Conservation (phyloP, 2,113 vertebrate genomes). For the Struthidea cinerea region DNA sequence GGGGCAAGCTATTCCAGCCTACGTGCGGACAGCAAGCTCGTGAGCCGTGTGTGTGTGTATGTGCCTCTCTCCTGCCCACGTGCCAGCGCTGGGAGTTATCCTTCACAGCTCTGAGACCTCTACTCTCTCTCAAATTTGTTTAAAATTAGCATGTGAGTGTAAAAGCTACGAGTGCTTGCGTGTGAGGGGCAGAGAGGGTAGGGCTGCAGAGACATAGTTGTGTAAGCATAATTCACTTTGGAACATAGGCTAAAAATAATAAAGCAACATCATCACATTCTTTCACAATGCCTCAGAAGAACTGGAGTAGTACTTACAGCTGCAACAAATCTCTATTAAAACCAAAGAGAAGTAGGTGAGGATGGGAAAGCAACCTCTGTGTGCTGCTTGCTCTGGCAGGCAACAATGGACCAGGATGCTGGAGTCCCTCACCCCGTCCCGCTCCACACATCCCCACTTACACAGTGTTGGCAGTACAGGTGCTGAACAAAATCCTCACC, state of each 20-base stretch:
- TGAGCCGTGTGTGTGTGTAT: accelerated
- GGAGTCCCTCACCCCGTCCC: not conserved
- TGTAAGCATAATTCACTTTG: slow-evolving; percentile 43
- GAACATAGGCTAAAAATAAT: slow-evolving; percentile 53
- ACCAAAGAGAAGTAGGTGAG: not conserved
- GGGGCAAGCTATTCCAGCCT: not conserved
- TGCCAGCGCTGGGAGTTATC: not conserved
- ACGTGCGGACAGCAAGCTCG: not conserved
- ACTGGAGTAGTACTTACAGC: not conserved
- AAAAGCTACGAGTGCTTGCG: not conserved
- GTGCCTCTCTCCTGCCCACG: not conserved
- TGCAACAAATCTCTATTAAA: not conserved
- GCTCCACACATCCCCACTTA: accelerated
- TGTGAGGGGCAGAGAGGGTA: not conserved
- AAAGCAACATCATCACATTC: slow-evolving; percentile 58
- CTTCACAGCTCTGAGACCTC: not conserved
- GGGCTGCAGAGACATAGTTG: not conserved
- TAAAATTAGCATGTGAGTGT: not conserved
- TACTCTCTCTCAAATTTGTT: not conserved
- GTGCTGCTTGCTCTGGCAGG: not conserved
- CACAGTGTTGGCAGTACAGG: accelerated
- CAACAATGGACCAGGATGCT: too few relatives aligned
- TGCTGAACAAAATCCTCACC: not conserved
- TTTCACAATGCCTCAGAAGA: slow-evolving; percentile 23
- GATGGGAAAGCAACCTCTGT: not conserved